phyloP scores from a whole-genome alignment of 2,888 invertebrate genomes.

The Andrena flavipes region DNA sequence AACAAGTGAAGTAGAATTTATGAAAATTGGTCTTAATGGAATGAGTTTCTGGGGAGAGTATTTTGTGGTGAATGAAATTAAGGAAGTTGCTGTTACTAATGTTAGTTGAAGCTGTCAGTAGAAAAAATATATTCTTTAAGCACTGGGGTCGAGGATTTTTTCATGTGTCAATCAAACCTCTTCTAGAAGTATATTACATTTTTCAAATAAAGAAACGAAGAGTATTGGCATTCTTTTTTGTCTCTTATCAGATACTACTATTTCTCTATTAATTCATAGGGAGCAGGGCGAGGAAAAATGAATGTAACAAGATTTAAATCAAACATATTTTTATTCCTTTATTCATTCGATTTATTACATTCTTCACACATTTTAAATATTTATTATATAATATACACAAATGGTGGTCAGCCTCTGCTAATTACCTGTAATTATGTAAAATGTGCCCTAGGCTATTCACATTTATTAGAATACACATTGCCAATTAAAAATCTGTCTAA shows the following conservation, averaged over 20 bases:
- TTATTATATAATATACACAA: background rate
- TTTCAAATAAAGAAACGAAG: too few relatives aligned
- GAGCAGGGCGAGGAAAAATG: background rate
- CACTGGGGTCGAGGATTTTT: too few relatives aligned
- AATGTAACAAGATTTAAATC: background rate
- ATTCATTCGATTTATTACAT: conserved; percentile 3
- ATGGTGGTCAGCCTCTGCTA: background rate
- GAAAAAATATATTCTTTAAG: background rate
- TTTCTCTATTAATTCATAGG: background rate
- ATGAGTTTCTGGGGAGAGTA: background rate
- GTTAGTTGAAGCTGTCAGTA: background rate
- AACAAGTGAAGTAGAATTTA: too few relatives aligned
- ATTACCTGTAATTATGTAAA: conserved; percentile 6
- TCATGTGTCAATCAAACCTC: too few relatives aligned
- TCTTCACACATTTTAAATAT: background rate
- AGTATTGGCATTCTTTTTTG: too few relatives aligned
- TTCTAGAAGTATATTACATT: too few relatives aligned
- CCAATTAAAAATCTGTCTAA: background rate
- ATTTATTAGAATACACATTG: background rate
- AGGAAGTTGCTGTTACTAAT: background rate
- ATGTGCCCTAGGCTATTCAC: background rate
- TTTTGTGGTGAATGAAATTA: background rate
- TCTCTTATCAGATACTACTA: too few relatives aligned
- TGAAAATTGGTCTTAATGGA: too few relatives aligned
- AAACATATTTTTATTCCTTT: background rate